These are phyloP conservation scores for Sebastes schlegelii DNA, from an alignment of 2,113 vertebrate genomes.

Conservation along the genomic window DNA sequence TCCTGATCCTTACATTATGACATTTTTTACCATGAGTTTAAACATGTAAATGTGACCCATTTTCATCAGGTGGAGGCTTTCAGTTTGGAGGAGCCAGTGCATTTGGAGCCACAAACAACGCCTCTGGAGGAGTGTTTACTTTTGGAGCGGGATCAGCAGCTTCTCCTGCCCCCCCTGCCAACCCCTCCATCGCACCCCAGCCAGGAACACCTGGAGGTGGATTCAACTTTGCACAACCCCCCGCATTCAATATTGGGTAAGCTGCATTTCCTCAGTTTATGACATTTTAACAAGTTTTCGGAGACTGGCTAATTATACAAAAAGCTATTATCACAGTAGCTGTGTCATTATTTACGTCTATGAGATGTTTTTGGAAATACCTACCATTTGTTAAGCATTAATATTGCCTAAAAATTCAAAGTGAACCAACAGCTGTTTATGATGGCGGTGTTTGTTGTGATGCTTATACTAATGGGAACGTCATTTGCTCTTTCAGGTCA, in stretches of 20 bases:
- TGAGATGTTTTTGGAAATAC: not conserved
- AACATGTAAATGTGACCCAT: not conserved
- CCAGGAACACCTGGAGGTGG: constrained; percentile 80
- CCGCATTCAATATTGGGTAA: constrained; percentile 91
- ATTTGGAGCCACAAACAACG: constrained; percentile 83
- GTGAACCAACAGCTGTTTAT: not conserved
- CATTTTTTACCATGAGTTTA: not conserved
- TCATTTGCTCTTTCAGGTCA: constrained; percentile 62
- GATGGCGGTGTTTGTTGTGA: constrained; percentile 34
- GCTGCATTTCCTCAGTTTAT: constrained; percentile 26
- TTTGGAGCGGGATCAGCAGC: constrained; percentile 84
- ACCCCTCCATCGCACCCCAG: constrained; percentile 81
- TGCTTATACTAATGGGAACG: constrained; percentile 3
- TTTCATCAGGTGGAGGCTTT: constrained; percentile 84
- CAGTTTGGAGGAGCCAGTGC: constrained; percentile 89
- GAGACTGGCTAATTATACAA: no score
- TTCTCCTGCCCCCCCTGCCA: constrained; percentile 67
- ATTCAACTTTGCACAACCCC: constrained; percentile 86
- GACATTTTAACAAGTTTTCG: not conserved
- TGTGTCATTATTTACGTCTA: not conserved
- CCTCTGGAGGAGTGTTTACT: constrained; percentile 86
- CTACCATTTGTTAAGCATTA: not conserved
- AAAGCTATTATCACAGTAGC: no score
- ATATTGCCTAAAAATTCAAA: not conserved
- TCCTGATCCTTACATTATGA: not conserved